A percentile compares a stretch with the other conserved stretches of the same genome.
These are phyloP conservation scores for Panurus biarmicus DNA, from an alignment of 2,113 vertebrate species.

Conservation along the genomic window DNA sequence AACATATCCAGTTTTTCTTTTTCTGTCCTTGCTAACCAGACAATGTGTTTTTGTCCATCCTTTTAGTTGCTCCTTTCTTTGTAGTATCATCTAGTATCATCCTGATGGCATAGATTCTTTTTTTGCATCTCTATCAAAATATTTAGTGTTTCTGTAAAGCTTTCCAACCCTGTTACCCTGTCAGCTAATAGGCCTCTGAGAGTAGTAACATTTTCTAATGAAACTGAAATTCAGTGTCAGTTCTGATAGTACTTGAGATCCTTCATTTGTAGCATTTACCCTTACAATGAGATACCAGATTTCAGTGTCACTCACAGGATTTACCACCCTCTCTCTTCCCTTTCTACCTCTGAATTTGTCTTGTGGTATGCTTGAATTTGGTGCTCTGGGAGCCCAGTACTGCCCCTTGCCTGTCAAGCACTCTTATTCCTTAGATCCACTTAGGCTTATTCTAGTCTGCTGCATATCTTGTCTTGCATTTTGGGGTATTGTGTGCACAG, in stretches of 20 bases:
- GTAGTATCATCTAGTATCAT: not conserved
- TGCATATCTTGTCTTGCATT: not conserved
- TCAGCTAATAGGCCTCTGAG: not conserved
- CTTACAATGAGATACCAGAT: not conserved
- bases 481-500: not conserved
- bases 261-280: not conserved
- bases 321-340: not conserved
- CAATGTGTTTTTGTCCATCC: fast-evolving
- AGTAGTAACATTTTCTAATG: not conserved
- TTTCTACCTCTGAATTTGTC: not conserved
- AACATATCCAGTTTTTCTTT: not conserved
- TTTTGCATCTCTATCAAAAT: not conserved
- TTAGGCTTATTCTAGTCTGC: not conserved
- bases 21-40: not conserved
- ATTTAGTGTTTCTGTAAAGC: not conserved
- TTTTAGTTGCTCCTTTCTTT: not conserved
- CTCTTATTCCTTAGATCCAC: not conserved
- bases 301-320: not conserved
- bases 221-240: not conserved
- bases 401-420: not conserved
- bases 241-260: not conserved
- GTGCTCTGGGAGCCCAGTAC: not conserved
- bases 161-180: not conserved
- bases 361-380: not conserved
- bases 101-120: not conserved